Evolutionary conservation across 2,888 invertebrate species (phyloP), one percentile per base, ranked within the genome.

Genomic region (Cheiracanthium punctorium): DNA sequence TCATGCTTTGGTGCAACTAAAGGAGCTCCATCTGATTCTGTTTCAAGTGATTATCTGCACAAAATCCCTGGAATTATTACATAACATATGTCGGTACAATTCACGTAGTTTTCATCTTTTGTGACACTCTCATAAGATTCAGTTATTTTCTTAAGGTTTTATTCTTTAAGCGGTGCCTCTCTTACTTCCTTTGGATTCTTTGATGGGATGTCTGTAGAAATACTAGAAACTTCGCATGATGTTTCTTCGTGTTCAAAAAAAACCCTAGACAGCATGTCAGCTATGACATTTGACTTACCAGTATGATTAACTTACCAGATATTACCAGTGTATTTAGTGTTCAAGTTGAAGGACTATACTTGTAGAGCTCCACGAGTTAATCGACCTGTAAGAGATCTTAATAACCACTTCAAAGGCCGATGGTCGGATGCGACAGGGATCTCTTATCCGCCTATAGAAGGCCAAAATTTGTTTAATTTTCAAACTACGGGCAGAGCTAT

Each of bases 91-190:
- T n/a, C 28, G 41, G 41, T 41, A 8, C 41, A 71, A 5, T 71
- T 58, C 8, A 14, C 41, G 41, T 14, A 71, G 17, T 79, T 17
- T 17, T 12, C 64, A 89, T 24, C 17, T 71, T 70, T 14, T 28
- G n/a, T 5, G 88, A 81, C 0, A 89, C 10, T 14, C 72, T 88
- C 32, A 89, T 69, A 77, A 33, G 29, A 30, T n/a, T 77, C 65
- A 24, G 72, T 84, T 5, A 74, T 81, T 28, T 67, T 74, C 12
- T 32, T 32, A 4, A 81, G 14, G 12, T 74, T 28, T n/a, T 14
- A 17, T 67, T 30, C 58, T 67, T 67, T n/a, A 67, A 24, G n/a
- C n/a, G n/a, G 17, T 77, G 41, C 48, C 69, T 30, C 17, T 67
- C 29, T 20, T 29, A n/a, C 5, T 67, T 41, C 43, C 4, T n/a